These are phyloP conservation scores for Augochlorella aurata DNA, from an alignment of 2,888 invertebrate species.

Conservation along the genomic window DNA sequence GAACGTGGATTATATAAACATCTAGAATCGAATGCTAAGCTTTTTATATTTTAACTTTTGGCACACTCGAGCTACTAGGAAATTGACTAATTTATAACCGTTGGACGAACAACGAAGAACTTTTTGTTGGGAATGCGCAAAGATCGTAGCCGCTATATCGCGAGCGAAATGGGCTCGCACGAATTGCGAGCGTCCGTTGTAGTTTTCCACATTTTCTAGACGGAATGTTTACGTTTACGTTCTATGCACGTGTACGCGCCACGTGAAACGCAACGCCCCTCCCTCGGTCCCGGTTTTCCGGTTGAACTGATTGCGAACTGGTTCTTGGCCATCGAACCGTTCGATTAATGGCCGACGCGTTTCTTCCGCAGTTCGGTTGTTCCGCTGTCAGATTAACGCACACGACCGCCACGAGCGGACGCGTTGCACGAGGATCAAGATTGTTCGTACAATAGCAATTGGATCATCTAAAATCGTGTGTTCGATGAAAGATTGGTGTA, in stretches of 20 bases:
- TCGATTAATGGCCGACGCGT: slow-evolving; percentile 73
- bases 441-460: neutral
- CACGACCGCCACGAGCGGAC: slow-evolving; percentile 59
- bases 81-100: no score
- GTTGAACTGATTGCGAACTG: slow-evolving; percentile 78
- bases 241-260: slow-evolving; percentile 57
- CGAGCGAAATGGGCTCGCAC: neutral
- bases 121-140: neutral
- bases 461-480: neutral
- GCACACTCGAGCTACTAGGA: no score
- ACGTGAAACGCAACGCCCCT: slow-evolving; percentile 44
- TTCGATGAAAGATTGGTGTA: neutral
- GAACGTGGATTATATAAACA: no score
- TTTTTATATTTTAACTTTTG: no score
- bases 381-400: slow-evolving; percentile 65
- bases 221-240: slow-evolving; percentile 51
- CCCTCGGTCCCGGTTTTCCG: slow-evolving; percentile 72
- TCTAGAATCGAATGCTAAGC: no score
- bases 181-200: neutral
- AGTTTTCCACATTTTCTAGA: slow-evolving; percentile 8
- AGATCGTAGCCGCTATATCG: neutral
- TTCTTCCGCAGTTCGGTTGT: slow-evolving; percentile 62
- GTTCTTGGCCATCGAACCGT: slow-evolving; percentile 79
- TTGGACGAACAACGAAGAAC: neutral
- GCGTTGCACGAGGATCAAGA: slow-evolving; percentile 6